A percentile compares a stretch with the other conserved stretches of the same genome.
phyloP scores from a whole-genome alignment of 2,888 invertebrate genomes.

The Candidula unifasciata region DNA sequence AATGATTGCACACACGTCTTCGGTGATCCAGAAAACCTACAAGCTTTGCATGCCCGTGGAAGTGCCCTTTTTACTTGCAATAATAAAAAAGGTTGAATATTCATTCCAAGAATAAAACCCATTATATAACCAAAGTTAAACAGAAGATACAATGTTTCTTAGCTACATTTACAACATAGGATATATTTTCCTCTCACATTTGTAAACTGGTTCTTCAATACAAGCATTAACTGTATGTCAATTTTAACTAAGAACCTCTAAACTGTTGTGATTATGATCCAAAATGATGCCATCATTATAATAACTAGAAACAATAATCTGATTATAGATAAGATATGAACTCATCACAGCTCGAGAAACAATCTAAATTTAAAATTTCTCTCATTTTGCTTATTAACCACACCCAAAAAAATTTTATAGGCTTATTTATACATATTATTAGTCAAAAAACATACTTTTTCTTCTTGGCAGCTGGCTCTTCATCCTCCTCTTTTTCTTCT shows the following conservation, averaged over 20 bases:
- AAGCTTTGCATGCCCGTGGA: conserved; percentile 27
- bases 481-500: conserved; percentile 47
- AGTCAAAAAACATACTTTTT: conserved; percentile 39
- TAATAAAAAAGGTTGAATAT: not conserved
- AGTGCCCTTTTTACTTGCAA: not conserved
- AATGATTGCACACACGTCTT: not conserved
- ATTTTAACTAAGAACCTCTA: too few relatives aligned
- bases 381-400: too few relatives aligned
- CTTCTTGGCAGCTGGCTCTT: conserved; percentile 44
- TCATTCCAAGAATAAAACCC: not conserved
- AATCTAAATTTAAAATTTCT: too few relatives aligned
- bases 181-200: not conserved
- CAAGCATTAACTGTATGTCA: too few relatives aligned
- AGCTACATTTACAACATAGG: not conserved
- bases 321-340: too few relatives aligned
- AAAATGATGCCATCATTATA: too few relatives aligned
- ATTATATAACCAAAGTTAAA: conserved; percentile 1
- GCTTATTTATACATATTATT: too few relatives aligned
- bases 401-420: too few relatives aligned
- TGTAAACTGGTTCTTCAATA: not conserved
- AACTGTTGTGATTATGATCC: too few relatives aligned
- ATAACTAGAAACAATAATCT: too few relatives aligned
- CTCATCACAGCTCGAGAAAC: too few relatives aligned
- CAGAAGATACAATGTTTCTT: not conserved
- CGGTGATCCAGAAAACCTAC: conserved; percentile 18